Conservation (phyloP, 2,888 invertebrate genomes). For the Opisthograptis luteolata region DNA sequence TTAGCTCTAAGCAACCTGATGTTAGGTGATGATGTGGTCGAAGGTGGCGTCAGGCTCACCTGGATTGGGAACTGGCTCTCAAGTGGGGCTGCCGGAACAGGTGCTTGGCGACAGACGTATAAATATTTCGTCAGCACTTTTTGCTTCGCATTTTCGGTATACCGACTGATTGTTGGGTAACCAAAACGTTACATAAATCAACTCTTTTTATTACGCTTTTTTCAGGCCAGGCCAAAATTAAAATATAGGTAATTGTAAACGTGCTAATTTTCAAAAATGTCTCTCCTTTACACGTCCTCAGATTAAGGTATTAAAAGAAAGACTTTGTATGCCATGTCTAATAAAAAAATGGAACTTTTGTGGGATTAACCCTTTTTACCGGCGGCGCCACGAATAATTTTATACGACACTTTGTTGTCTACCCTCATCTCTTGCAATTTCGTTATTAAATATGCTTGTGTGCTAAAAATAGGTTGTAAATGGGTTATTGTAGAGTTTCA, state of each 20-base stretch:
- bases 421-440: constrained; percentile 59
- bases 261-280: constrained; percentile 7
- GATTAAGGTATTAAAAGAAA: constrained; percentile 36
- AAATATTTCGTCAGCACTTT: too few relatives aligned
- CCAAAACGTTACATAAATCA: too few relatives aligned
- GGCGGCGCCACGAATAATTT: constrained; percentile 71
- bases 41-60: too few relatives aligned
- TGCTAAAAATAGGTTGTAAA: constrained; percentile 6
- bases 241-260: neutral
- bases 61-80: too few relatives aligned
- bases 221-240: too few relatives aligned
- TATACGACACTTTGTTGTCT: constrained; percentile 73
- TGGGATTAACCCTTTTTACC: constrained; percentile 78
- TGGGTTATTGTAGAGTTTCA: neutral
- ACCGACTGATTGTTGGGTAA: too few relatives aligned
- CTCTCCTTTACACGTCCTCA: neutral
- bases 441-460: constrained; percentile 14
- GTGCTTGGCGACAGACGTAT: too few relatives aligned
- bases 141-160: too few relatives aligned
- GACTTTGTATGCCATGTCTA: constrained; percentile 53
- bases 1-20: too few relatives aligned
- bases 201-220: too few relatives aligned
- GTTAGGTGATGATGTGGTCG: too few relatives aligned
- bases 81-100: too few relatives aligned
- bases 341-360: constrained; percentile 68